Evolutionary conservation across 2,888 invertebrate genomes (phyloP).

Genomic region (Agrochola lychnidis): DNA sequence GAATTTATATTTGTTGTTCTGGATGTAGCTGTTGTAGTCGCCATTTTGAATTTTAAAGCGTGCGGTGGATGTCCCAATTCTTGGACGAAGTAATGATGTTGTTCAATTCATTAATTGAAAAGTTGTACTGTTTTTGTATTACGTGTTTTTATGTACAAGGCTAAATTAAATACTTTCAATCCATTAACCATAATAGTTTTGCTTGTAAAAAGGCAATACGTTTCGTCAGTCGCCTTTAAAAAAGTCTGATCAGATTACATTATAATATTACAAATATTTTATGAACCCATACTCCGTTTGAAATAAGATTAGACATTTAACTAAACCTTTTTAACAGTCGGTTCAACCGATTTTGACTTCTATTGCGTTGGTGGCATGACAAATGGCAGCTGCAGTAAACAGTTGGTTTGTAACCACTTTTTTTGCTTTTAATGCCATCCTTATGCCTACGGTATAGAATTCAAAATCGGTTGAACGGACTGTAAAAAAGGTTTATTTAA

Average conservation of each 20-base stretch:
- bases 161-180: slow-evolving; percentile 26
- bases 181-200: slow-evolving; percentile 52
- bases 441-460: too few species aligned
- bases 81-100: slow-evolving; percentile 27
- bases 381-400: too few species aligned
- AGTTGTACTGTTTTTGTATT: slow-evolving; percentile 12
- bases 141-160: neutral
- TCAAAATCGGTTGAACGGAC: too few species aligned
- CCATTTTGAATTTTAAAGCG: slow-evolving; percentile 46
- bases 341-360: too few species aligned
- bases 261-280: slow-evolving; percentile 1
- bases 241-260: slow-evolving; percentile 11
- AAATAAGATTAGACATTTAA: too few species aligned
- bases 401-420: too few species aligned
- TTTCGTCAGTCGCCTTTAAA: slow-evolving; percentile 5
- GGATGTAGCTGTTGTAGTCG: slow-evolving; percentile 64
- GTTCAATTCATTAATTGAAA: slow-evolving; percentile 33
- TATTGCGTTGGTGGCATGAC: too few species aligned
- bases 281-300: too few species aligned
- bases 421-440: too few species aligned
- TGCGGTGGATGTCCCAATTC: slow-evolving; percentile 40
- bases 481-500: too few species aligned
- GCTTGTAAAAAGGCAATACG: slow-evolving; percentile 19
- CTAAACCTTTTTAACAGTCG: too few species aligned
- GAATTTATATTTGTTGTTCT: slow-evolving; percentile 71